Percentiles rank a stretch among this genome's conserved stretches.
Evolutionary conservation across 2,797 vertebrate genomes (phyloP).

Genomic region (Petrocephalus sullivani): DNA sequence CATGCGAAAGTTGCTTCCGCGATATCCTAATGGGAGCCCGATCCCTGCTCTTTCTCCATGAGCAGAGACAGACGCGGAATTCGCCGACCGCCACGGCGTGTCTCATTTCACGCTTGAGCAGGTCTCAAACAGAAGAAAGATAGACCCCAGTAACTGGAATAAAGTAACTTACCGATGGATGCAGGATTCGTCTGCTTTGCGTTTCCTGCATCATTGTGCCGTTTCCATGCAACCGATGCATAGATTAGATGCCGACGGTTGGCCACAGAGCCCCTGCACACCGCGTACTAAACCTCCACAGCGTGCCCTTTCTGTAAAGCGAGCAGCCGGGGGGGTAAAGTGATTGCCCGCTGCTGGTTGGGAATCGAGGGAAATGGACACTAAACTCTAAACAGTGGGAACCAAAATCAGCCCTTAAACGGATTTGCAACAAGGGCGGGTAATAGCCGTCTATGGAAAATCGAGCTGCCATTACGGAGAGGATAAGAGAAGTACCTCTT

Average conservation of each 20-base stretch:
- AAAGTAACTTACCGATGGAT: not conserved
- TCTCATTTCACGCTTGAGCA: not conserved
- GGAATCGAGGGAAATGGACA: constrained; percentile 20
- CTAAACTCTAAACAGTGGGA: constrained; percentile 20
- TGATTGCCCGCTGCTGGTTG: constrained; percentile 13
- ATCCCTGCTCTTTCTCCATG: not conserved
- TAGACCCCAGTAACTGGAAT: not conserved
- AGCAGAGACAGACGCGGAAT: not conserved
- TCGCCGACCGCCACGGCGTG: not conserved
- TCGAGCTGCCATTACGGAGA: constrained; percentile 13
- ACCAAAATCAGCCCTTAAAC: constrained; percentile 21
- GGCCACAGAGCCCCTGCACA: not conserved
- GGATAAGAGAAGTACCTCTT: not conserved
- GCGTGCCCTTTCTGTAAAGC: not conserved
- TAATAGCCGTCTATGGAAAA: constrained; percentile 21
- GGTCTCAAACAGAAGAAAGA: not conserved
- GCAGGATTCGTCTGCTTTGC: not conserved
- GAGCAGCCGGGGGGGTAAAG: constrained; percentile 2
- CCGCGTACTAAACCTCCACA: not conserved
- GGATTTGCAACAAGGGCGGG: constrained; percentile 13
- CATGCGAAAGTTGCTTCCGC: not conserved
- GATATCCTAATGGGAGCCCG: not conserved
- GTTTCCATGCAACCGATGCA: not conserved
- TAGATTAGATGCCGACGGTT: not conserved
- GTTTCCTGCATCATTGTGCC: not conserved